Evolutionary conservation across 2,113 vertebrate genomes (phyloP).

Genomic region (Channa maculata): DNA sequence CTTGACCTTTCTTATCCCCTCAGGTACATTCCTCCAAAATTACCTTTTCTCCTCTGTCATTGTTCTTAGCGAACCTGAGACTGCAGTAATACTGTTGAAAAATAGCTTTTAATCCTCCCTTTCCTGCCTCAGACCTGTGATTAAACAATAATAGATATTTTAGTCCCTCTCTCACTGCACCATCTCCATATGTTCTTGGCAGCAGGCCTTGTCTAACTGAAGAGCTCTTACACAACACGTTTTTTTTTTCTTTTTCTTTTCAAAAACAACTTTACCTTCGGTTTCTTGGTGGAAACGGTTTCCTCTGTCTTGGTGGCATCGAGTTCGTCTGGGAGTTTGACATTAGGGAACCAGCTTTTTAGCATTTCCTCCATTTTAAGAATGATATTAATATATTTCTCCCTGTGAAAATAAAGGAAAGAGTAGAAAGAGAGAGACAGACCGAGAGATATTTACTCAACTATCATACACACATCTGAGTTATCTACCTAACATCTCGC

Average conservation of each 20-base stretch:
- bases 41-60: constrained; percentile 64
- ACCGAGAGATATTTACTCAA: background rate
- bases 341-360: constrained; percentile 86
- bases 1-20: constrained; percentile 53
- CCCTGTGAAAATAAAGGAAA: constrained; percentile 63
- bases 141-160: constrained; percentile 76
- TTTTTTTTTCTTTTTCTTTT: background rate
- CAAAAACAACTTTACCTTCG: constrained; percentile 69
- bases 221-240: constrained; percentile 50
- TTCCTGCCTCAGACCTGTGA: constrained; percentile 55
- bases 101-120: constrained; percentile 75
- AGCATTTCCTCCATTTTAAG: constrained; percentile 88
- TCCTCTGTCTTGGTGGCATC: constrained; percentile 63
- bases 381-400: constrained; percentile 83
- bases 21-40: constrained; percentile 59
- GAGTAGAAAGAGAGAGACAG: background rate
- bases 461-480: background rate
- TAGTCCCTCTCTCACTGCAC: constrained; percentile 24
- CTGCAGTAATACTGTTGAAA: constrained; percentile 62
- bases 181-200: constrained; percentile 50
- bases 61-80: constrained; percentile 73
- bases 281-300: constrained; percentile 76
- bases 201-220: constrained; percentile 5
- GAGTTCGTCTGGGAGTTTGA: constrained; percentile 74
- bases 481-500: constrained; percentile 25